Evolutionary conservation across 1,140 invertebrate species (phyloP), one percentile per base, ranked within the genome.

Genomic region (Drosophila lowei): DNA sequence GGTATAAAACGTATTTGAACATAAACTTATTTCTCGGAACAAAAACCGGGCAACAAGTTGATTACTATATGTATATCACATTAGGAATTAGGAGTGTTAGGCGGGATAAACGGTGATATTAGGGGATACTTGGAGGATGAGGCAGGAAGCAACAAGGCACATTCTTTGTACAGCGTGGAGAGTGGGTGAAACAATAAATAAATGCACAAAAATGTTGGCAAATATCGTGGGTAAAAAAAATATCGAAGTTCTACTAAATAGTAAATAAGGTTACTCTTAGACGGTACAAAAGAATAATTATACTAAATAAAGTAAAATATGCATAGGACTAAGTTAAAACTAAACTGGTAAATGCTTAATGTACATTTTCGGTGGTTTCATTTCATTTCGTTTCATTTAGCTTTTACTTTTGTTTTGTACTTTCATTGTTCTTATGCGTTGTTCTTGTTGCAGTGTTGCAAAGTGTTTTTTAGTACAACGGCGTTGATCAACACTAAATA

Each of bases 171-270:
- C 6, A 59, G 49, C 34, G 34, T 41, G 25, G 46, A 59, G 57
- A 25, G 30, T 28, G 5, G 4, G 5, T 13, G 30, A 64, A 58
- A 54, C 50, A 65, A 70, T 77, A 85, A 81, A 81, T 88, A 89
- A 89, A 89, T 86, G 78, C 83, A 88, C 75, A 88, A 78, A 85
- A 57, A 28, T 64, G 43, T 54, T 59, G 18, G 67, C 63, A 52
- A 42, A 13, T 52, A 0, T 38, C 34, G 11, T 38, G 34, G 34
- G 34, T 2, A 38, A 72, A 68, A 77, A 65, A 67, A 34, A 38
- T 30, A 56, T 34, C 23, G 0, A 21, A 43, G 23, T 34, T 52
- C 61, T 65, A 58, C 55, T 56, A 54, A 75, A 54, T 49, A 75
- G 49, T 49, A 42, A 58, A 46, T 9, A 56, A 30, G 28, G 18